Percentiles rank a stretch among this genome's conserved stretches.
Conservation (phyloP, 2,888 invertebrate species). For the Elegia similella region DNA sequence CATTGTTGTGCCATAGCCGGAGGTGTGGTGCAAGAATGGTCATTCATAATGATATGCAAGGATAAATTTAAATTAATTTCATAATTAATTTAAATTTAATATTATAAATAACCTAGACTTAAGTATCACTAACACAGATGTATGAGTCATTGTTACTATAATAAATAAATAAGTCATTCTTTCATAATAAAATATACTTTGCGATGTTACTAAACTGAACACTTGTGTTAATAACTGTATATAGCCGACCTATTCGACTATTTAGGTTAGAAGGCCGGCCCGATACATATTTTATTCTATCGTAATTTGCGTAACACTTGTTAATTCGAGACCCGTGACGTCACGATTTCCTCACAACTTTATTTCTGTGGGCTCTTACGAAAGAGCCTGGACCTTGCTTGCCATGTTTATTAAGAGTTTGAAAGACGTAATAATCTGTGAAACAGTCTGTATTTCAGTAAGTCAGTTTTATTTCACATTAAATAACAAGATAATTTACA, state of each 20-base stretch:
- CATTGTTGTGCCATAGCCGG: too few species aligned
- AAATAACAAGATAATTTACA: too few species aligned
- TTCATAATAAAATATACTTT: too few species aligned
- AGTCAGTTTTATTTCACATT: too few species aligned
- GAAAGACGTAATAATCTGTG: conserved; percentile 20
- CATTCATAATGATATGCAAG: too few species aligned
- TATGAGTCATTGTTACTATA: too few species aligned
- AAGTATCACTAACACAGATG: too few species aligned
- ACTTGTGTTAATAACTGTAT: not conserved
- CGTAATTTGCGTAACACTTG: conserved; percentile 55
- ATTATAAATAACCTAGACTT: too few species aligned
- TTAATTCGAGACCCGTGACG: conserved; percentile 52
- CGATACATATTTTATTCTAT: conserved; percentile 45
- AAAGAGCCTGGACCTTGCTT: conserved; percentile 38
- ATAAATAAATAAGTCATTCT: too few species aligned
- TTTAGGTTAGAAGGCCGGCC: conserved; percentile 43
- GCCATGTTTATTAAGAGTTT: conserved; percentile 4
- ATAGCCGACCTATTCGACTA: conserved; percentile 20
- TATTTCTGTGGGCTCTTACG: conserved; percentile 66
- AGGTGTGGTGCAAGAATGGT: too few species aligned
- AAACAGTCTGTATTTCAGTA: conserved; percentile 7
- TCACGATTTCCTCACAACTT: conserved; percentile 55
- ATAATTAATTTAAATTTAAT: too few species aligned
- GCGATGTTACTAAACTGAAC: not conserved
- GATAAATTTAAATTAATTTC: too few species aligned